Conservation (phyloP, 2,113 vertebrate genomes). For the Aldabrachelys gigantea region DNA sequence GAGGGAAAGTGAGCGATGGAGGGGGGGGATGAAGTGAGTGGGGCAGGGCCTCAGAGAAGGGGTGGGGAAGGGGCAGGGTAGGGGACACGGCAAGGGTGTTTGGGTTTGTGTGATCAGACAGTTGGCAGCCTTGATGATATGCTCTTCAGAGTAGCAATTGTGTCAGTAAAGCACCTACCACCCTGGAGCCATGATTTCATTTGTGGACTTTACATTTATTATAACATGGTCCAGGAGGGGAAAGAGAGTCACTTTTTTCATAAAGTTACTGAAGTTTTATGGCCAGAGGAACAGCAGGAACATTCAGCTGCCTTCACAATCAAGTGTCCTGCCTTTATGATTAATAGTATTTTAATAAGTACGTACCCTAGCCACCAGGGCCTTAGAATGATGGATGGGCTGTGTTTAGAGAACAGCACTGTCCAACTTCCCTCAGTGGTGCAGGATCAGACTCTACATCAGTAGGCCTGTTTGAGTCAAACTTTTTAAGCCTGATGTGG, state of each 20-base stretch:
- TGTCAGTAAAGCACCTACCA: neutral
- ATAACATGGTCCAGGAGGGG: fast-evolving
- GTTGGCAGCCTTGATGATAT: no score
- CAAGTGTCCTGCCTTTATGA: neutral
- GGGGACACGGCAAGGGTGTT: no score
- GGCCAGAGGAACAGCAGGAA: neutral
- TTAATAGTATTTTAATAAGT: neutral
- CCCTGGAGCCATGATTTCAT: neutral
- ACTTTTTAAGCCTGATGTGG: neutral
- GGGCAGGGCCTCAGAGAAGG: no score
- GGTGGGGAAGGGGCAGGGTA: no score
- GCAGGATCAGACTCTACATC: neutral
- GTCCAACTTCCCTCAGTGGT: neutral
- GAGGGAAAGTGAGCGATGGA: neutral
- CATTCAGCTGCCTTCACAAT: neutral
- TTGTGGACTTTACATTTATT: neutral
- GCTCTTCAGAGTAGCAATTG: neutral
- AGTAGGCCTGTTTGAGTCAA: neutral
- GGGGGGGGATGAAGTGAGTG: neutral
- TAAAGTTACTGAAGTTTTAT: neutral
- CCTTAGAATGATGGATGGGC: neutral
- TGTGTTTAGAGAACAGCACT: neutral
- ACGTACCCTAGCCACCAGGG: neutral
- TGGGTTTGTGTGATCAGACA: no score
- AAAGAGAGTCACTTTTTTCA: neutral